Evolutionary conservation across 2,888 invertebrate genomes (phyloP).

Genomic region (Drosophila subquinaria): DNA sequence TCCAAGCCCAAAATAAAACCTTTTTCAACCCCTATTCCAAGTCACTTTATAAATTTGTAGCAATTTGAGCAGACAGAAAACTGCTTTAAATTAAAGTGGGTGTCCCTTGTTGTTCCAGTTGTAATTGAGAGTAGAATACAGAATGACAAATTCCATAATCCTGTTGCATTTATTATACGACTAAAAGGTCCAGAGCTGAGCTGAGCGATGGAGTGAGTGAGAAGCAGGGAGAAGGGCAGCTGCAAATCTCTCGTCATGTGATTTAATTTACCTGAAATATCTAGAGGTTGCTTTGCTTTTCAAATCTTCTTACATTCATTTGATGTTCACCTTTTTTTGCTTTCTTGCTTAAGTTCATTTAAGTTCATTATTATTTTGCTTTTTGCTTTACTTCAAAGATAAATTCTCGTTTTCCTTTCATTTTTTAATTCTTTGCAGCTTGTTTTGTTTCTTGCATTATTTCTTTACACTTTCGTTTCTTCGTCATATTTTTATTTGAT

Average conservation of each 20-base stretch:
- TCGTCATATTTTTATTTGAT: too few species aligned
- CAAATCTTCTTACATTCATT: neutral
- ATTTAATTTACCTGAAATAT: slow-evolving; percentile 3
- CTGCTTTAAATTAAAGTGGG: neutral
- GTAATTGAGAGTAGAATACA: slow-evolving; percentile 7
- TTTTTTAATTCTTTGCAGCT: neutral
- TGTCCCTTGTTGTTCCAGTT: neutral
- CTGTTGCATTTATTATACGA: slow-evolving; percentile 10
- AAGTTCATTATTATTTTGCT: neutral
- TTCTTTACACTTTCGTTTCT: neutral
- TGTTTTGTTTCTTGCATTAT: neutral
- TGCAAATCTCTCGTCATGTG: neutral
- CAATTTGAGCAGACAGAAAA: slow-evolving; percentile 4
- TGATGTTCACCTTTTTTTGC: neutral
- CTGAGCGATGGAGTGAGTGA: neutral
- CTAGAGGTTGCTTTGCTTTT: neutral
- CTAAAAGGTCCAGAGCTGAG: neutral
- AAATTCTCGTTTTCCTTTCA: neutral
- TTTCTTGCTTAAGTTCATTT: neutral
- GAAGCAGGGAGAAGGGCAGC: neutral
- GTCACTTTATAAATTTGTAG: neutral
- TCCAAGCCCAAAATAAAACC: neutral
- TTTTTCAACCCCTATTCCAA: neutral
- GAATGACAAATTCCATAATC: slow-evolving; percentile 14
- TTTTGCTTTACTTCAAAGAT: neutral